Conservation (phyloP, 2,797 vertebrate genomes). For the Anguilla obscura region DNA sequence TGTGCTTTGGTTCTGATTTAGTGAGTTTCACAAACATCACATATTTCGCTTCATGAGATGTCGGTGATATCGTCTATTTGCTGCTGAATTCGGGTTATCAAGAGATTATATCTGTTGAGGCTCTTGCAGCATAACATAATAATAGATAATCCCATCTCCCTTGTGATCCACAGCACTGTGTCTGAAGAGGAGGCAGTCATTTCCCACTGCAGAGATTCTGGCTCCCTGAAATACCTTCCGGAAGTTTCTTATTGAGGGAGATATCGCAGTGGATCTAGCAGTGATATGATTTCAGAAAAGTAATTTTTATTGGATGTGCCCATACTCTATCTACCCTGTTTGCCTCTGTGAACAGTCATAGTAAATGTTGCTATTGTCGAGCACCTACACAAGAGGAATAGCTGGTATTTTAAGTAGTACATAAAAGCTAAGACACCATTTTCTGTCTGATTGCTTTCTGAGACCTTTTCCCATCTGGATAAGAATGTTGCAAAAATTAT, state of each 20-base stretch:
- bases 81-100: slow-evolving; percentile 48
- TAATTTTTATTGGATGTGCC: slow-evolving; percentile 30
- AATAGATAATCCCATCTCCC: slow-evolving; percentile 67
- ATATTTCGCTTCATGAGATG: slow-evolving; percentile 28
- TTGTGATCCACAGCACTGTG: slow-evolving; percentile 60
- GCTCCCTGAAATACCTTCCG: not conserved
- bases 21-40: slow-evolving; percentile 42
- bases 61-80: not conserved
- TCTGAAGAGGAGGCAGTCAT: slow-evolving; percentile 50
- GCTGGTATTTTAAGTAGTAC: not conserved
- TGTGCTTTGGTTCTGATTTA: not conserved
- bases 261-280: not conserved
- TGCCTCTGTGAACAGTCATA: not conserved
- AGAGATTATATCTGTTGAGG: slow-evolving; percentile 60
- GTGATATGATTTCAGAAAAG: not conserved
- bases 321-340: not conserved
- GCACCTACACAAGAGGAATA: not conserved
- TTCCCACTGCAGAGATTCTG: not conserved
- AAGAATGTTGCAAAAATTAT: not conserved
- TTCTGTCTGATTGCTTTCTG: not conserved
- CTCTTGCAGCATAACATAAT: slow-evolving; percentile 64
- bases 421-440: not conserved
- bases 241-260: slow-evolving; percentile 52
- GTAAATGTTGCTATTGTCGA: not conserved
- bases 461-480: not conserved